Percentiles rank a stretch among this genome's conserved stretches.
Evolutionary conservation across 2,888 invertebrate genomes (phyloP).

Genomic region (Xestia sexstrigata): DNA sequence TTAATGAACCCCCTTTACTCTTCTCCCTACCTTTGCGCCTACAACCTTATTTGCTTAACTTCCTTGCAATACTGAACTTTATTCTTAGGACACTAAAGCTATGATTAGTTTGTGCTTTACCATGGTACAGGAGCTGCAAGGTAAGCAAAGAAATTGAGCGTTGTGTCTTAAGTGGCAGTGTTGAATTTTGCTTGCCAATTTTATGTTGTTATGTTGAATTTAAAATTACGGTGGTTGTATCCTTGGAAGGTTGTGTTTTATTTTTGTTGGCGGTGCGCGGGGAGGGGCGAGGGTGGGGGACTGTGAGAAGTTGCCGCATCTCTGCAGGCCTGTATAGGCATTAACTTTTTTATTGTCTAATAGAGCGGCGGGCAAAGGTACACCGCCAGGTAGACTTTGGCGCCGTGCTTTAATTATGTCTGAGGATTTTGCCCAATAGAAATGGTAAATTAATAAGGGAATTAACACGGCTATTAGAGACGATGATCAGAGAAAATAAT

Average conservation of each 20-base stretch:
- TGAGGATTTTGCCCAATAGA: constrained; percentile 80
- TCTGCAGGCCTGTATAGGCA: constrained; percentile 83
- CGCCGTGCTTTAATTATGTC: constrained; percentile 88
- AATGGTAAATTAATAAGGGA: constrained; percentile 79
- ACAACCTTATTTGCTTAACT: constrained; percentile 74
- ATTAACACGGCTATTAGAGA: constrained; percentile 69
- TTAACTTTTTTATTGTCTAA: constrained; percentile 90
- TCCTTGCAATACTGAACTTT: constrained; percentile 70
- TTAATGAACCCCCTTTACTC: constrained; percentile 88
- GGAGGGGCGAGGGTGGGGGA: constrained; percentile 73
- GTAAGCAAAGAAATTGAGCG: constrained; percentile 65
- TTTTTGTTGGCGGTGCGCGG: constrained; percentile 78
- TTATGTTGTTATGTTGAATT: constrained; percentile 75
- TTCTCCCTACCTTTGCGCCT: constrained; percentile 79
- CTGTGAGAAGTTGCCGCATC: constrained; percentile 88
- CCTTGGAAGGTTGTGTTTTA: constrained; percentile 90
- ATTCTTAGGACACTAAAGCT: constrained; percentile 64
- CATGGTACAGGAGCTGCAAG: constrained; percentile 19
- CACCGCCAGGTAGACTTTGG: constrained; percentile 88
- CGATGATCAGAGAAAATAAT: constrained; percentile 43
- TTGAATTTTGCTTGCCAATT: constrained; percentile 70
- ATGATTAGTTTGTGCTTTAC: constrained; percentile 61
- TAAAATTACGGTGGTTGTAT: constrained; percentile 89
- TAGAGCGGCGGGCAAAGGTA: constrained; percentile 86
- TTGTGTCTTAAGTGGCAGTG: constrained; percentile 68